A percentile compares a stretch with the other conserved stretches of the same genome.
Evolutionary conservation across 2,113 vertebrate species (phyloP).

Genomic region (Turnix velox): DNA sequence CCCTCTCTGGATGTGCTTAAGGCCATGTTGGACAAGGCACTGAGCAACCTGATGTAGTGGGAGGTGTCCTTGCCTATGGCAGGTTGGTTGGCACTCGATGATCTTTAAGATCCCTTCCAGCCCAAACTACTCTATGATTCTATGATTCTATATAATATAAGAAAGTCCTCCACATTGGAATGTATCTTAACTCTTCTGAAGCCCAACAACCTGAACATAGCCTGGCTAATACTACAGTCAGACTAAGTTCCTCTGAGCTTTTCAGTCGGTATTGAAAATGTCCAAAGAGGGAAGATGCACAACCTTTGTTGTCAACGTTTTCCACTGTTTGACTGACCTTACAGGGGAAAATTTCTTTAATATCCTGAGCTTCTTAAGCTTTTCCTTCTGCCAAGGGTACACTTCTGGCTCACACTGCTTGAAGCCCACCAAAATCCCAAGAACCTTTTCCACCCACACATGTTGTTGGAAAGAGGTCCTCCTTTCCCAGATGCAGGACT

Average conservation of each 20-base stretch:
- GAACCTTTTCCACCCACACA: neutral
- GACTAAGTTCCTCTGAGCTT: neutral
- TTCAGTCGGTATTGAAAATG: neutral
- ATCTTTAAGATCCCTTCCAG: no score
- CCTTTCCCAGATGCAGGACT: neutral
- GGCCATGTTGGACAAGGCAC: no score
- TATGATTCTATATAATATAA: neutral
- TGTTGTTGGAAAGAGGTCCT: neutral
- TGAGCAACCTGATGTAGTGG: no score
- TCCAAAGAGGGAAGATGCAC: neutral
- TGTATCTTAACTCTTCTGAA: neutral
- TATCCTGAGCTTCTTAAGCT: neutral
- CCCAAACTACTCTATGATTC: no score
- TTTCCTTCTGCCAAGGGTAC: neutral
- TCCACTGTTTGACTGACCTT: neutral
- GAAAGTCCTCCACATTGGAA: neutral
- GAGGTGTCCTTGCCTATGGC: no score
- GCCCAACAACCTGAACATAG: neutral
- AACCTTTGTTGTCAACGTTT: neutral
- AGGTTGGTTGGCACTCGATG: no score
- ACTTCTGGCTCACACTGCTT: neutral
- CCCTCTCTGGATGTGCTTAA: no score
- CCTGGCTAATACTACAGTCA: neutral
- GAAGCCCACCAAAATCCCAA: neutral
- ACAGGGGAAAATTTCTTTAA: neutral